Conservation (phyloP, 2,113 vertebrate species). For the Sinosuthora webbiana region DNA sequence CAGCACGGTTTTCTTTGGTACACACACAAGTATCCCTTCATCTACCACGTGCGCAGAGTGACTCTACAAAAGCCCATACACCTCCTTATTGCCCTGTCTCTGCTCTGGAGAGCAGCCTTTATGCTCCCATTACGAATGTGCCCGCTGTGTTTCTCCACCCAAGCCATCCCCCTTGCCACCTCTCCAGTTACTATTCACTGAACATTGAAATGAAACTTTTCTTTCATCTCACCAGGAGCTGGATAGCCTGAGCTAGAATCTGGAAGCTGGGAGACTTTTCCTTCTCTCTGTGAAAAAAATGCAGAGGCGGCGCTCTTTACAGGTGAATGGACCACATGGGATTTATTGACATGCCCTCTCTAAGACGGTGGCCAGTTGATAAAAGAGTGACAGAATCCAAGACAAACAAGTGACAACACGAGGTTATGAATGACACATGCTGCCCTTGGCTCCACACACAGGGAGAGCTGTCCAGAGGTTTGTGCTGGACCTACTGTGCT, state of each 20-base stretch:
- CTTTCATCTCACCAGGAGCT: not conserved
- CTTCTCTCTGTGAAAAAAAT: not conserved
- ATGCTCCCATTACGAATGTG: accelerated
- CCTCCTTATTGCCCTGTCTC: not conserved
- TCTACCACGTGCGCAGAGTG: not conserved
- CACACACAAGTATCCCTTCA: not conserved
- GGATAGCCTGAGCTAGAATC: not conserved
- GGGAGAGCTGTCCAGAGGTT: not conserved
- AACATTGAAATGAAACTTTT: not conserved
- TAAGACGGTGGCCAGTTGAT: accelerated
- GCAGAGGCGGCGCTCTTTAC: not conserved
- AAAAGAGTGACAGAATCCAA: not conserved
- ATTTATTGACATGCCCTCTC: not conserved
- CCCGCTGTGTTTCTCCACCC: not conserved
- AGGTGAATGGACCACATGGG: not conserved
- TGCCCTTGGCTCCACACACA: not conserved
- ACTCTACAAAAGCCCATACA: not conserved
- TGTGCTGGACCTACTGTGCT: accelerated
- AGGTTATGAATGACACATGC: not conserved
- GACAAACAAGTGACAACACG: not conserved
- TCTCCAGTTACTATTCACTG: not conserved
- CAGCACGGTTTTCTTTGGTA: not conserved
- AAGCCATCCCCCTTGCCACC: not conserved
- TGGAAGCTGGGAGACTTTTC: not conserved
- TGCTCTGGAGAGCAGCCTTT: not conserved